Evolutionary conservation across 2,113 vertebrate species (phyloP), one percentile per base, ranked within the genome.

Genomic region (Centropristis striata): DNA sequence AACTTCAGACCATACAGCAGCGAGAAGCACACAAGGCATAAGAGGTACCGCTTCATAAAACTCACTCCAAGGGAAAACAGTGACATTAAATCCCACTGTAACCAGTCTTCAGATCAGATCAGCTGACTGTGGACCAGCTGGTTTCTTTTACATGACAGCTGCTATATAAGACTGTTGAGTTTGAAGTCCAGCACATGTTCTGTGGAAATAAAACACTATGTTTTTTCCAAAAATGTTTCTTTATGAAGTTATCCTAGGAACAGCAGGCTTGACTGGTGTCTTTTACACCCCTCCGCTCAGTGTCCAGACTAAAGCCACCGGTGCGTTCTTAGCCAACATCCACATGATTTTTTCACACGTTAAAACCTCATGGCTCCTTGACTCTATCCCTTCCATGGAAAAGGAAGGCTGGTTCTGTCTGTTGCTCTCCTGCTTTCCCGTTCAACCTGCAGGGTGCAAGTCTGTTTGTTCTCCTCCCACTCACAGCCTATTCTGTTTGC

Each of bases 11-110:
- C 21, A 1, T 50, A 78, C 78, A 80, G 68, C 80, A 87, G 75
- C 47, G 15, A 79, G 63, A 78, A 77, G 63, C 69, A 83, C 80
- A 87, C 71, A 84, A 85, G 73, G 65, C 60, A 58, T 64, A 65
- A 53, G 58, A 78, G 60, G 72, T 88, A 78, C 83, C 50, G 36
- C 71, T 79, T 86, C 1, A 21, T 73, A 46, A 73, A 79, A 82
- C 46, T 20, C 13, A 59, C 44, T 68, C 44, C 27, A 54, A 70
- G 66, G 78, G 50, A 39, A 37, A 73, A 66, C 23, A 15, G n/a
- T 53, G 61, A 67, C 16, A 50, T 27, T 18, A 54, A 25, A 42
- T 57, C 55, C 7, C 2, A 2, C 15, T 41, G 36, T 21, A 2
- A 23, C 28, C 27, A 47, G 60, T 77, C 46, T 18, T 66, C n/a